Evolutionary conservation across 1,140 invertebrate genomes (phyloP), one percentile per base, ranked within the genome.

Genomic region (Scaptomyza pallida): DNA sequence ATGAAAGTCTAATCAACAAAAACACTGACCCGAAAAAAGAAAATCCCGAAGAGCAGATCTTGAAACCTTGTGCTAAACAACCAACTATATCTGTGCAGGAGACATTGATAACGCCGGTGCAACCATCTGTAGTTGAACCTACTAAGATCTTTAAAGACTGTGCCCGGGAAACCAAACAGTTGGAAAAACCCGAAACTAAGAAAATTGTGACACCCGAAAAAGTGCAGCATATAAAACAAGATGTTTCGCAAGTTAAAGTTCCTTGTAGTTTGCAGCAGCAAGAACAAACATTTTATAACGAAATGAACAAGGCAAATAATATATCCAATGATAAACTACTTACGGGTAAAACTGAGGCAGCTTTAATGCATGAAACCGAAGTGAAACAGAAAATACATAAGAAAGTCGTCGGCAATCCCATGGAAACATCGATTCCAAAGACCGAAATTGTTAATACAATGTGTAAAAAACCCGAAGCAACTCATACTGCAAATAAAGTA

Each of bases 321-420:
- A 0, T 17, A 26, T n/a, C 12, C 1, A 50, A 43, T 1, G 50
- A 70, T 9, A 51, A 70, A 26, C 12, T 30, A 23, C 16, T 4
- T 13, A n/a, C 10, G 8, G 50, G 21, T n/a, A 70, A 70, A 51
- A 8, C 44, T 15, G n/a, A 41, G 8, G 51, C 9, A 8, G 5
- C 16, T 0, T 37, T 17, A 23, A 8, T 19, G 8, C 67, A 50
- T 9, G 67, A 70, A 9, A 10, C 15, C 2, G 80, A 85, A 10
- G 30, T 51, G 1, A 85, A 85, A 13, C 68, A 72, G 2, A 85
- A 85, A 68, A 23, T 50, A 0, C 43, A 51, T 2, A 85, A 80
- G 15, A 85, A 77, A 60, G 16, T 37, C 1, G 12, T 48, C 16
- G n/a, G n/a, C n/a, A n/a, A n/a, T n/a, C n/a, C n/a, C n/a, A 8